A percentile compares a stretch with the other conserved stretches of the same genome.
These are phyloP conservation scores for Ambastaia sidthimunki DNA, from an alignment of 2,797 vertebrate genomes.

Conservation along the genomic window DNA sequence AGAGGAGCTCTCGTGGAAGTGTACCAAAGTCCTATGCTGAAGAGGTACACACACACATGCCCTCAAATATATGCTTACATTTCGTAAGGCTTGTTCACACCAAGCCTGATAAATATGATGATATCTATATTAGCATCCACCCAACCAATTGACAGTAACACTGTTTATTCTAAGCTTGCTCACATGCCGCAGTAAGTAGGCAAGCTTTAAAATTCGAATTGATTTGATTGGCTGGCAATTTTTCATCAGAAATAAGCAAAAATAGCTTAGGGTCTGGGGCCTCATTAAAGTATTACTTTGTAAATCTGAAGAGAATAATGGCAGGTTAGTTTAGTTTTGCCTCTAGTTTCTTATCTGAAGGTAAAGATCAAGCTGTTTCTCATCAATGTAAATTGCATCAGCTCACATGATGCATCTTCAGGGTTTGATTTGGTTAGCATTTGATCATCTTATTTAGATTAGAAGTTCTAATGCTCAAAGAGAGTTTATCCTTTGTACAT, in stretches of 20 bases:
- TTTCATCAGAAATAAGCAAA: too few relatives aligned
- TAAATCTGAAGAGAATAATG: neutral
- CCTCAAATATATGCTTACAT: neutral
- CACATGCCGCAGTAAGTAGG: too few relatives aligned
- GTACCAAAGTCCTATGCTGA: conserved; percentile 39
- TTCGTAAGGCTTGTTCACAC: neutral
- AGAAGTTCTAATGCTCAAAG: neutral
- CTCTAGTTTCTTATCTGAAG: neutral
- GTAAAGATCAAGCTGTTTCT: neutral
- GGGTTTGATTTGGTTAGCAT: neutral
- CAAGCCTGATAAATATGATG: too few relatives aligned
- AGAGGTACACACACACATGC: conserved; percentile 50
- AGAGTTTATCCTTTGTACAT: neutral
- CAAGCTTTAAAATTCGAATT: too few relatives aligned
- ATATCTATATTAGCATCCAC: too few relatives aligned
- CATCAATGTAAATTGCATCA: neutral
- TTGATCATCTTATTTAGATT: neutral
- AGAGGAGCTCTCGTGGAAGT: conserved; percentile 41
- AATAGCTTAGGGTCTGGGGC: too few relatives aligned
- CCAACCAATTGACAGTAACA: too few relatives aligned
- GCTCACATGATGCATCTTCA: neutral
- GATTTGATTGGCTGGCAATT: too few relatives aligned
- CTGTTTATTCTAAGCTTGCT: too few relatives aligned
- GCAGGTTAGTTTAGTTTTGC: neutral
- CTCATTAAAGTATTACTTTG: neutral